Evolutionary conservation across 2,888 invertebrate genomes (phyloP).

Genomic region (Dryococelus australis): DNA sequence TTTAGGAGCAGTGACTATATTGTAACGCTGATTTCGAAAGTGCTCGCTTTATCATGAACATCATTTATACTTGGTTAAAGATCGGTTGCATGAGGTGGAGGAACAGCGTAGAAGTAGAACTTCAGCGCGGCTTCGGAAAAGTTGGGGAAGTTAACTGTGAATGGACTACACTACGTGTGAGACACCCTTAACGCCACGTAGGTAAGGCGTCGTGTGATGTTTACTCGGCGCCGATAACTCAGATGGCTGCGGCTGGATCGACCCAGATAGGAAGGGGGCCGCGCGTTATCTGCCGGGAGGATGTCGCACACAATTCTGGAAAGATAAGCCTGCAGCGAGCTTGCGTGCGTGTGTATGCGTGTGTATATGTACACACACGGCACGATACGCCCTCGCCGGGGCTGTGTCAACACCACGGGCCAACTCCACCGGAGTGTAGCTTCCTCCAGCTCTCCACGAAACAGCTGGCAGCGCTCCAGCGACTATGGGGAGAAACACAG

Average conservation of each 20-base stretch:
- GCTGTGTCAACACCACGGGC: neutral
- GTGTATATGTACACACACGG: neutral
- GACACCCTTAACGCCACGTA: neutral
- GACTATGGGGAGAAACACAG: too few species aligned
- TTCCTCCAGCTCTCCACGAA: neutral
- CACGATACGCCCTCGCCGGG: neutral
- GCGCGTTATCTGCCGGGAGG: neutral
- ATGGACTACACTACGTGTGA: too few species aligned
- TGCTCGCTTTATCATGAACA: too few species aligned
- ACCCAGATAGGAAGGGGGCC: neutral
- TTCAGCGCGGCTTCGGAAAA: too few species aligned
- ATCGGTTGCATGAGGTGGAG: too few species aligned
- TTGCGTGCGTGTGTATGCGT: neutral
- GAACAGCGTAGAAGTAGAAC: too few species aligned
- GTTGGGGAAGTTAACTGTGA: too few species aligned
- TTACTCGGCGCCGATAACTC: neutral
- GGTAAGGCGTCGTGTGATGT: neutral
- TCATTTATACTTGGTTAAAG: too few species aligned
- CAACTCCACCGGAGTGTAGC: neutral
- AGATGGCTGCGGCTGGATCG: neutral
- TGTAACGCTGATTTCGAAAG: too few species aligned
- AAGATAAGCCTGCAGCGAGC: neutral
- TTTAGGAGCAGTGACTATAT: too few species aligned
- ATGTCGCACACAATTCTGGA: slow-evolving; percentile 1
- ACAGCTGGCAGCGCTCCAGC: too few species aligned